Percentiles rank a stretch among this genome's conserved stretches.
These are phyloP conservation scores for Drosophila buzzatii DNA, from an alignment of 2,888 invertebrate species.

Conservation along the genomic window DNA sequence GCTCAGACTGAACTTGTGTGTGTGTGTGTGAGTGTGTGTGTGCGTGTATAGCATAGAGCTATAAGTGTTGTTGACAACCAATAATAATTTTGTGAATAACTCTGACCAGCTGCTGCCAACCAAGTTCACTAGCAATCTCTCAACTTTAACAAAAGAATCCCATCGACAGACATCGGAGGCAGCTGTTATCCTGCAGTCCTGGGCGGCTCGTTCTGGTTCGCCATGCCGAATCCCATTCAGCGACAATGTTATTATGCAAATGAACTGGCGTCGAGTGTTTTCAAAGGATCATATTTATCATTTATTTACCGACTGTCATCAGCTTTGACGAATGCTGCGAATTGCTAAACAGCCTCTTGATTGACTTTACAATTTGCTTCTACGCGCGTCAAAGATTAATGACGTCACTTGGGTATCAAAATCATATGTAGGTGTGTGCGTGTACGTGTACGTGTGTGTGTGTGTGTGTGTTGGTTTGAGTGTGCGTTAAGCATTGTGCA, in stretches of 20 bases:
- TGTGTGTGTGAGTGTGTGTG: neutral
- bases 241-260: slow-evolving; percentile 73
- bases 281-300: slow-evolving; percentile 78
- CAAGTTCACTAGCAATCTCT: slow-evolving; percentile 2
- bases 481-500: slow-evolving; percentile 3
- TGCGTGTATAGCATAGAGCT: neutral
- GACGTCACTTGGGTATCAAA: slow-evolving; percentile 45
- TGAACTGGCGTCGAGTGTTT: slow-evolving; percentile 63
- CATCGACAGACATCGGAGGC: neutral
- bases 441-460: neutral
- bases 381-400: slow-evolving; percentile 41
- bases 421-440: neutral
- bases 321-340: slow-evolving; percentile 47
- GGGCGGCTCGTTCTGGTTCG: neutral
- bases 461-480: neutral
- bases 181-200: slow-evolving; percentile 20
- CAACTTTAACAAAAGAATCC: slow-evolving; percentile 28
- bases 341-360: slow-evolving; percentile 36
- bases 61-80: slow-evolving; percentile 30
- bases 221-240: slow-evolving; percentile 17
- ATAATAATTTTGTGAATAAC: slow-evolving; percentile 25
- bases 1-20: neutral
- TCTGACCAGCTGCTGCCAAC: slow-evolving; percentile 32
- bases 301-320: slow-evolving; percentile 78
- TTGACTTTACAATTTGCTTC: slow-evolving; percentile 49